A percentile compares a stretch with the other conserved stretches of the same genome.
Conservation (phyloP, 2,797 vertebrate species). For the Gephyroberyx darwinii region DNA sequence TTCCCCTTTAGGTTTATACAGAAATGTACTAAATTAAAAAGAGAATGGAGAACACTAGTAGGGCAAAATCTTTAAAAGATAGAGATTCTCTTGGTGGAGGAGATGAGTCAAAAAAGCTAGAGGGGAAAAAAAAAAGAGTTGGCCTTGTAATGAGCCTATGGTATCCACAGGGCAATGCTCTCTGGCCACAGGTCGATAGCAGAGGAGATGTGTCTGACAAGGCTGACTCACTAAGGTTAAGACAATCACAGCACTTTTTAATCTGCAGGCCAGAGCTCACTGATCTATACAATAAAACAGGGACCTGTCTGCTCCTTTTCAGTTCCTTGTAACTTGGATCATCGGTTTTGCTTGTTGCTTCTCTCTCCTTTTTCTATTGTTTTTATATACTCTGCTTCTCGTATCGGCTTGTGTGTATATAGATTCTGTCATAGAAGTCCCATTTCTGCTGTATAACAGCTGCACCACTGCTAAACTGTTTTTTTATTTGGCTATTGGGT, state of each 20-base stretch:
- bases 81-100: conserved; percentile 7
- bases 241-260: conserved; percentile 50
- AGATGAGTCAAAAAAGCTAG: conserved; percentile 15
- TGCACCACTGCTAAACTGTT: too few relatives aligned
- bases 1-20: background rate
- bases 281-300: conserved; percentile 22
- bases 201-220: conserved; percentile 47
- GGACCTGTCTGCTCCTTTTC: conserved; percentile 10
- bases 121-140: background rate
- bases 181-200: conserved; percentile 59
- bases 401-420: too few relatives aligned
- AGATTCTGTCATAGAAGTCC: too few relatives aligned
- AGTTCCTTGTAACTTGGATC: background rate
- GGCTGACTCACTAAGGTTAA: conserved; percentile 47
- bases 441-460: too few relatives aligned
- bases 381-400: background rate
- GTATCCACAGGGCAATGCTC: conserved; percentile 31
- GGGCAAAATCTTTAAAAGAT: background rate
- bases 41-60: background rate
- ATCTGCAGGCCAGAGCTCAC: conserved; percentile 45
- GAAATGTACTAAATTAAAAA: background rate
- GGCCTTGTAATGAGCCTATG: conserved; percentile 38
- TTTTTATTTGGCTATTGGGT: background rate
- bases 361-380: background rate
- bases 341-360: background rate